Base-by-base conservation (phyloP, 2,113 vertebrate species). In the Romanogobio albipinnatus region DNA sequence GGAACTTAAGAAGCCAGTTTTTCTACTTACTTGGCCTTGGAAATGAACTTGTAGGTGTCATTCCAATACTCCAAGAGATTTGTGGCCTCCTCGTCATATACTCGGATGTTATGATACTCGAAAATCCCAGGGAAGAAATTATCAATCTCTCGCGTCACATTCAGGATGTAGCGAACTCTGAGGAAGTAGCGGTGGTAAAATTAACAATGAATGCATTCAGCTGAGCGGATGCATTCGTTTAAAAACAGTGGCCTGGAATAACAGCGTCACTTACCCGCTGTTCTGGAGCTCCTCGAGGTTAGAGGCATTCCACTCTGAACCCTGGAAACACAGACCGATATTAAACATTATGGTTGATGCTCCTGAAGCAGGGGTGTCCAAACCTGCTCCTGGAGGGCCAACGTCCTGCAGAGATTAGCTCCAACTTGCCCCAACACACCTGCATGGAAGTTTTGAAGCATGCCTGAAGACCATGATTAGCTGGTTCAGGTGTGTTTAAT, bases 61-160 rank as follows among this genome's bases (percentile, higher is more conserved):
- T 99, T 99, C 98, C 98, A 99, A 91, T 98, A 98, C 84, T 98
- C 98, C 92, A 99, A 93, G 84, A 99, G 95, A 91, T 99, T 98
- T 3, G 98, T 99, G 87, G 96, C 97, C 91, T 99, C 98, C 91
- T 99, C 97, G 19, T 99, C 98, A 33, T 98, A 99, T 19, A 99
- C 98, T 0, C 98, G 91, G 89, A 99, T 99, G 87, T 99, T 99
- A 90, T 98, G 97, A 90, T 99, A 99, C 73, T 99, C 97, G 0
- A 99, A 99, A 86, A 95, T 90, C 3, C 97, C 98, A 0, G 98
- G 98, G 91, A 99, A 99, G 92, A 99, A 99, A 93, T 99, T 99
- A 92, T 99, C 98, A 56, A 99, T 99, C 88, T 99, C 98, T 19
- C 98, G 94, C 62, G 98, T 99, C 89, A 99, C 97, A 26, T 99